A percentile compares a stretch with the other conserved stretches of the same genome.
Conservation (phyloP, 2,888 invertebrate species). For the Endotricha flammealis region DNA sequence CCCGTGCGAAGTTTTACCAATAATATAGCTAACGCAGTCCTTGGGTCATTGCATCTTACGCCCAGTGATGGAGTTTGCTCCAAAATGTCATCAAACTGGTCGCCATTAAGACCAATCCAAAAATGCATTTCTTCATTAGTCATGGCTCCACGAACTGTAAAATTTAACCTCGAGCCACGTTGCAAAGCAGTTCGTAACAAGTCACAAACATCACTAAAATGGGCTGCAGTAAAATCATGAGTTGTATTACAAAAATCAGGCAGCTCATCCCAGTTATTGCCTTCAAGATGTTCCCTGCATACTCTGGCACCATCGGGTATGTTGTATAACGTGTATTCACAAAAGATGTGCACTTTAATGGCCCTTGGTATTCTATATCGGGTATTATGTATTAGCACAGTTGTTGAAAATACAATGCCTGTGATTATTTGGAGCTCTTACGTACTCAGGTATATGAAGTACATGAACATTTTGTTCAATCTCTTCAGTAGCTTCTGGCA, state of each 20-base stretch:
- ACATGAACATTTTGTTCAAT: background rate
- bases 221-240: constrained; percentile 8
- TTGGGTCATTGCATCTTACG: constrained; percentile 9
- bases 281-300: too few species aligned
- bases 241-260: constrained; percentile 14
- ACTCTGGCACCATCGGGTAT: too few species aligned
- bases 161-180: constrained; percentile 10
- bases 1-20: constrained; percentile 15
- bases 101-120: constrained; percentile 10
- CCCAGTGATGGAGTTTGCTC: background rate
- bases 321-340: too few species aligned
- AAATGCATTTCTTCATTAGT: constrained; percentile 8
- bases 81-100: constrained; percentile 5
- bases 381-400: too few species aligned
- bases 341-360: too few species aligned
- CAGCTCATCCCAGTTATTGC: constrained; percentile 13
- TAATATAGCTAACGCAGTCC: constrained; percentile 14
- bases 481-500: background rate
- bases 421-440: background rate
- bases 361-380: too few species aligned
- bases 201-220: constrained; percentile 13
- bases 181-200: constrained; percentile 11
- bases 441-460: background rate
- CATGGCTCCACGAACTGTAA: constrained; percentile 11
- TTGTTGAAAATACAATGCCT: constrained; percentile 1